Conservation (phyloP, 2,113 vertebrate species). For the Oxyura jamaicensis region DNA sequence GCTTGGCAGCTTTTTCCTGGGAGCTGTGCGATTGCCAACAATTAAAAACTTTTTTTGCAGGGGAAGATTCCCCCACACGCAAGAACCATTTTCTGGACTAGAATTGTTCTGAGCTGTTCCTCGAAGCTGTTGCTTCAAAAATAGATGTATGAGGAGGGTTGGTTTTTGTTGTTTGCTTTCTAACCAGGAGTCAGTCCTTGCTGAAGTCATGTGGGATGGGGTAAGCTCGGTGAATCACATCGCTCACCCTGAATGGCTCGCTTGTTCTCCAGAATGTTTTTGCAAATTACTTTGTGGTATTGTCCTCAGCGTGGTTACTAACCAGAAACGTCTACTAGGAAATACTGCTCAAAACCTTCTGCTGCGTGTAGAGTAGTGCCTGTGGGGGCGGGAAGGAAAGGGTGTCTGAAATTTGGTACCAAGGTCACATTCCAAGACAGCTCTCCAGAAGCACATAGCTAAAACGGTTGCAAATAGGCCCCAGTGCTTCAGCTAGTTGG, state of each 20-base stretch:
- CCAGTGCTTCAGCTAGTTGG: not conserved
- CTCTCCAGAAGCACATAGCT: not conserved
- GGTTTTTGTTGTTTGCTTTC: not conserved
- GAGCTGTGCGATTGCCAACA: slow-evolving; percentile 21
- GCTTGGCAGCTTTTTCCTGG: slow-evolving; percentile 43
- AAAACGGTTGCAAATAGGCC: not conserved
- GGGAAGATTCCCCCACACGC: not conserved
- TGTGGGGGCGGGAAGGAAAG: not conserved
- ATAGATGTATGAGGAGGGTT: not conserved
- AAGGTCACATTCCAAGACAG: not conserved
- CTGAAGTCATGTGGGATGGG: slow-evolving; percentile 44
- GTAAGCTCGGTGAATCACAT: slow-evolving; percentile 43
- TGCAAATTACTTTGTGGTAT: slow-evolving; percentile 48
- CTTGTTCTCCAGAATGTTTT: slow-evolving; percentile 63
- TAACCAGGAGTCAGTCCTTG: not conserved
- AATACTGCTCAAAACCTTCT: slow-evolving; percentile 37
- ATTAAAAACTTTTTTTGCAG: not conserved
- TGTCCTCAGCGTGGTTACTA: slow-evolving; percentile 25
- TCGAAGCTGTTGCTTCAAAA: slow-evolving; percentile 40
- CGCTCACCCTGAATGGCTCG: slow-evolving; percentile 35
- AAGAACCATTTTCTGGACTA: not conserved
- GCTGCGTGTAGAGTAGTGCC: not conserved
- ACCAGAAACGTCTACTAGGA: slow-evolving; percentile 41
- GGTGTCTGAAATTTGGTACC: slow-evolving; percentile 35
- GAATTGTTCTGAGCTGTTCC: slow-evolving; percentile 3